phyloP scores from a whole-genome alignment of 2,113 vertebrate species.

The Limanda limanda region DNA sequence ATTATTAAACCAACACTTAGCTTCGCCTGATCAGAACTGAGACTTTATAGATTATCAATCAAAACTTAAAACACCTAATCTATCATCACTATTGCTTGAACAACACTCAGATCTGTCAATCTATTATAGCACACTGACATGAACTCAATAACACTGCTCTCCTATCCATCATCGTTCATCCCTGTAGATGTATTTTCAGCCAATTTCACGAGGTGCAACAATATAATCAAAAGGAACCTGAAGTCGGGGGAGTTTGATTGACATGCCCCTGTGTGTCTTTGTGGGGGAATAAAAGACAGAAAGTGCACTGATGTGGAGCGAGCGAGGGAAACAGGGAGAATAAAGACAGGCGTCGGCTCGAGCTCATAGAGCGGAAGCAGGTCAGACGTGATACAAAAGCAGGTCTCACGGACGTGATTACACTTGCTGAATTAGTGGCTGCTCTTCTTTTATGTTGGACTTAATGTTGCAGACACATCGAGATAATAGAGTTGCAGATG shows the following conservation, averaged over 20 bases:
- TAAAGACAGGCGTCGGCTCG: too few species aligned
- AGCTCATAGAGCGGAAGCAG: slow-evolving; percentile 16
- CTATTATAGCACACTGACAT: neutral
- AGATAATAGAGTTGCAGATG: slow-evolving; percentile 43
- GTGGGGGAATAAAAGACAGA: slow-evolving; percentile 20
- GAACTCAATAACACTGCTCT: neutral
- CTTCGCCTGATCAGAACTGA: neutral
- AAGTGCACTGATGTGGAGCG: neutral
- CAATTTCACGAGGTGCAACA: neutral
- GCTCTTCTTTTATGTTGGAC: neutral
- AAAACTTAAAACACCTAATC: neutral
- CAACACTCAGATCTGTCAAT: neutral
- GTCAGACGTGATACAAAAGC: slow-evolving; percentile 32
- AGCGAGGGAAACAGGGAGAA: neutral
- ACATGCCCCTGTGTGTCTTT: slow-evolving; percentile 10
- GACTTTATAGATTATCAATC: neutral
- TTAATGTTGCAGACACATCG: slow-evolving; percentile 24
- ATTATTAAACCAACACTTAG: too few species aligned
- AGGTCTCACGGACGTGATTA: neutral
- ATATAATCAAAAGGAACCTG: neutral
- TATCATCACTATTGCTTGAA: neutral
- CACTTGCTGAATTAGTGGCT: slow-evolving; percentile 12
- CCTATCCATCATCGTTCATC: too few species aligned
- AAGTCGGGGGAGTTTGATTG: slow-evolving; percentile 13
- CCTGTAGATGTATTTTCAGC: neutral